Evolutionary conservation across 92 coral and sea anemone species (phyloP).

Genomic region (Zoanthus gigantus): DNA sequence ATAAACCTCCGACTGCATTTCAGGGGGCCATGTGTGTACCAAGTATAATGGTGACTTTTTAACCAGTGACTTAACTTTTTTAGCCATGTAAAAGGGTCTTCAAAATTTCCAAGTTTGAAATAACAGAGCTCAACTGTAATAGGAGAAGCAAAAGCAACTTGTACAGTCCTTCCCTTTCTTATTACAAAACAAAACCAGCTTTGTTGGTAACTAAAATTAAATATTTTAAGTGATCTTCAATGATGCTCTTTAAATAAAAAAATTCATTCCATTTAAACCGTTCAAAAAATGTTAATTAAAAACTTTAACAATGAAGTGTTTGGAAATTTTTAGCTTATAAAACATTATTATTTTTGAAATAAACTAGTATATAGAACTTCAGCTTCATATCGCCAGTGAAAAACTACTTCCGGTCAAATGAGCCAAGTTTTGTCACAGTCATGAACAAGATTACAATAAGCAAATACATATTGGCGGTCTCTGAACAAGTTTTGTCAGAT

Average conservation of each 20-base stretch:
- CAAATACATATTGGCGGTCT: neutral
- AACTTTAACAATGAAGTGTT: neutral
- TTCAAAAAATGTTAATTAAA: neutral
- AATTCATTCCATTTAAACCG: no score
- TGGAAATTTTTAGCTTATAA: neutral
- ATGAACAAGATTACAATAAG: neutral
- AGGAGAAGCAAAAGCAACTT: no score
- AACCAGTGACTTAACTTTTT: no score
- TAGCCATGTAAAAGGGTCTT: no score
- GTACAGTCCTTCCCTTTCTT: no score
- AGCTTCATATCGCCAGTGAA: neutral
- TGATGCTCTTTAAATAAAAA: neutral
- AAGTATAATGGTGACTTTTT: no score
- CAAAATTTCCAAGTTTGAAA: no score
- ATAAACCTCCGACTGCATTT: no score
- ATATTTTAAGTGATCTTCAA: neutral
- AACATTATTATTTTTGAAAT: neutral
- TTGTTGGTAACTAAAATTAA: neutral
- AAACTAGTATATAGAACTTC: neutral
- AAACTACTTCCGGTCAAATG: slow-evolving; percentile 12
- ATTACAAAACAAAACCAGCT: no score
- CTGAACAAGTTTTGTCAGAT: no score
- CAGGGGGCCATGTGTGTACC: no score
- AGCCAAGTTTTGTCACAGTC: neutral
- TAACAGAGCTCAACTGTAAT: no score